Base-by-base conservation (phyloP, 2,888 invertebrate genomes). In the Sphecodes monilicornis region DNA sequence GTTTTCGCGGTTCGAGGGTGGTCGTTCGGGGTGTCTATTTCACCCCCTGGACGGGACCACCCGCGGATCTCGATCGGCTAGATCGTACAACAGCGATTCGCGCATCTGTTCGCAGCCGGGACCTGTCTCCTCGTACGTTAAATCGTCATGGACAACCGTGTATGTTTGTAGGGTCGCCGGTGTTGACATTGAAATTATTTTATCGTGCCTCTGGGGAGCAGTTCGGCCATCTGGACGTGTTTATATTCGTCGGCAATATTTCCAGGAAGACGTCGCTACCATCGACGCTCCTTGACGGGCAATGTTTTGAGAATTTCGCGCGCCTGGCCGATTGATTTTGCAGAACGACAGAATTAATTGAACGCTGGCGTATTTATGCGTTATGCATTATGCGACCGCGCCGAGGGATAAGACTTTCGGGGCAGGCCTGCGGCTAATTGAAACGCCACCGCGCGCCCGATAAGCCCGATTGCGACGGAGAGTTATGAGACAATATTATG, bases 401-500 rank as follows among this genome's bases (percentile, higher is more conserved):
- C 78, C 85, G 87, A 88, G 91, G 92, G 93, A 94, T 94, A 94
- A 94, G 94, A 94, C 93, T 94, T 93, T 93, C 92, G 92, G 91
- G 91, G 76, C 90, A 87, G 80, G 82, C 78, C 84, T 71, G 78
- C 83, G 92, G 93, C 93, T 94, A 94, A 94, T 94, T 94, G 94
- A 94, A 94, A 94, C 93, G 93, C 93, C 93, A 93, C 90, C 90
- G 91, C 88, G 82, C 88, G 80, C 79, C 90, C 92, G 94, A 94
- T 94, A 94, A 94, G 93, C 94, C 86, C 92, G 92, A 94, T 93
- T 93, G 92, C 93, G 89, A 90, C 91, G 91, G 91, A 94, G 94
- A 94, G 93, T 94, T 94, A 94, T 92, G 94, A 92, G 93, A 93
- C 92, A 91, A 94, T 94, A 94, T 94, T 94, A 93, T 92, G 92